Evolutionary conservation across 1,140 invertebrate genomes (phyloP).

Genomic region (Caenorhabditis briggsae): DNA sequence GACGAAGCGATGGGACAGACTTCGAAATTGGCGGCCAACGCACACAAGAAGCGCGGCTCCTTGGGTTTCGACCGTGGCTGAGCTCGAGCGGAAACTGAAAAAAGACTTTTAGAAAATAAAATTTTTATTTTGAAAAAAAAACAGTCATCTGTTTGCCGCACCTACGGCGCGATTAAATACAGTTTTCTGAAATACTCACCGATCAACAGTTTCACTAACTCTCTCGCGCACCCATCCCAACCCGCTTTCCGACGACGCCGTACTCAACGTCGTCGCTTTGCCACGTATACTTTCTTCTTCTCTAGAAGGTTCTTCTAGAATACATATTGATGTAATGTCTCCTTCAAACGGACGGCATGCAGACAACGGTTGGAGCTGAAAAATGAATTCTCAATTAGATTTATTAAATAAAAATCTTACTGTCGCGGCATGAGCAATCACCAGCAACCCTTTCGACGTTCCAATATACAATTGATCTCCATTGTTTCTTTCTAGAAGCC

Average conservation of each 20-base stretch:
- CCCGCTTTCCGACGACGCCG: constrained; percentile 58
- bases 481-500: constrained; percentile 82
- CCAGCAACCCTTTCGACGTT: constrained; percentile 91
- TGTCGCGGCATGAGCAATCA: constrained; percentile 86
- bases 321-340: constrained; percentile 81
- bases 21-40: constrained; percentile 53
- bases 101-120: not conserved
- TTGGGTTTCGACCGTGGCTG: constrained; percentile 16
- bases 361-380: constrained; percentile 85
- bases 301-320: constrained; percentile 50
- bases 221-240: constrained; percentile 60
- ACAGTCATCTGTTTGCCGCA: no score
- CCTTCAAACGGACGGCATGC: constrained; percentile 91
- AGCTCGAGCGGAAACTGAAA: constrained; percentile 51
- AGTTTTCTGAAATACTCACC: constrained; percentile 1
- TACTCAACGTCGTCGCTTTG: constrained; percentile 52
- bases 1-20: constrained; percentile 61
- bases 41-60: constrained; percentile 31
- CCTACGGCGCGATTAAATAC: no score
- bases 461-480: constrained; percentile 84
- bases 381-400: no score
- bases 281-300: constrained; percentile 44
- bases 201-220: constrained; percentile 61
- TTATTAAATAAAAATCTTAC: no score
- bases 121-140: no score